Conservation (phyloP, 2,797 vertebrate genomes). For the Malacoraja senta region DNA sequence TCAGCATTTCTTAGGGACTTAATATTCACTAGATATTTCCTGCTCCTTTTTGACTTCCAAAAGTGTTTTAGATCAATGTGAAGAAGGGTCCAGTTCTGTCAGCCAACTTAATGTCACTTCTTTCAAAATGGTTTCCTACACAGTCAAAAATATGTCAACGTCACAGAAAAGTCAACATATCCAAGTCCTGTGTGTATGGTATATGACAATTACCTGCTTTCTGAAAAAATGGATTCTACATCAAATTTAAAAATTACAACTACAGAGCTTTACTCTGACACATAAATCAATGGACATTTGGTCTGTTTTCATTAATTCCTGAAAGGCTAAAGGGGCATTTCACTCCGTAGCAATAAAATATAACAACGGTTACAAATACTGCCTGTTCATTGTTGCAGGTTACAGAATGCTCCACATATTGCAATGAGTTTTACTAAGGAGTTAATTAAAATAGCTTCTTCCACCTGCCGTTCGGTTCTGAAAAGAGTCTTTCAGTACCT, state of each 20-base stretch:
- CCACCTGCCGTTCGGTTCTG: neutral
- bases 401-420: neutral
- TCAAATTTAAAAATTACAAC: conserved; percentile 11
- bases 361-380: neutral
- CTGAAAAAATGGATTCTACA: neutral
- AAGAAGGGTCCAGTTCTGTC: neutral
- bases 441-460: neutral
- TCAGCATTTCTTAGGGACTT: no score
- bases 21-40: no score
- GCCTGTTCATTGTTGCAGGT: neutral
- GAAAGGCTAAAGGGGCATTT: conserved; percentile 29
- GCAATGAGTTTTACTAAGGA: neutral
- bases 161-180: conserved; percentile 31
- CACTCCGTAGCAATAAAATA: conserved; percentile 29
- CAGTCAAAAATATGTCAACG: neutral
- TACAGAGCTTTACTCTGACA: conserved; percentile 16
- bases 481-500: no score
- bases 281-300: conserved; percentile 9
- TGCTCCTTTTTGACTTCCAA: no score
- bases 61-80: neutral
- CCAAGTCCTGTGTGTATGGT: neutral
- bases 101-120: neutral
- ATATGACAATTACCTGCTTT: conserved; percentile 19
- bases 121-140: neutral
- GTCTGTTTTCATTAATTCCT: neutral